Evolutionary conservation across 2,888 invertebrate genomes (phyloP), one percentile per base, ranked within the genome.

Genomic region (Chalcosyrphus nemorum): DNA sequence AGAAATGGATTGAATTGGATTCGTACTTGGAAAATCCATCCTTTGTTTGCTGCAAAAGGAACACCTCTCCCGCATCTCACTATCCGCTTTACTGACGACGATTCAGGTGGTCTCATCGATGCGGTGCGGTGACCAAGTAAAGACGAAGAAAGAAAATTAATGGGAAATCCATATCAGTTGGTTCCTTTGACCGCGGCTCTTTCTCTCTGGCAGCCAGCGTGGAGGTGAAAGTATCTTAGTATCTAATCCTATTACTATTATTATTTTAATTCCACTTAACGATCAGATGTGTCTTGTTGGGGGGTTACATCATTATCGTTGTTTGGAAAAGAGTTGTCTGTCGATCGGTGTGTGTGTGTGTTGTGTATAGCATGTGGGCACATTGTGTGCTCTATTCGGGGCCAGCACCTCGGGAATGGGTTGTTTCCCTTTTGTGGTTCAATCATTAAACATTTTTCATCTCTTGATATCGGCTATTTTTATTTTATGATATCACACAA

Each of bases 221-320:
- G 45, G 19, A 78, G 72, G 68, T 72, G 84, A 84, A 78, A 82
- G 82, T 82, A 78, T 82, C 77, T 81, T 19, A 56, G 57, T 66
- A 72, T 80, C 80, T 84, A 84, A 84, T 84, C 84, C 80, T 80
- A 70, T 74, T 74, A 84, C 80, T 65, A 72, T 82, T 84, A 80
- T 68, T 74, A 84, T 84, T 80, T 80, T 80, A 84, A 84, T 78
- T 84, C 84, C 84, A 84, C 80, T 84, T 80, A 78, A 80, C 70
- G 78, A 80, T 84, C 82, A 47, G 52, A 71, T 71, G 41, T 57
- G 41, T 50, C 19, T 13, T 15, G 43, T 13, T 24, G 50, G 17
- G 29, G 32, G 27, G 57, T 68, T 75, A 70, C 43, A 70, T 81
- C 81, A 76, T 76, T 81, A 66, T 54, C 59, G 41, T 24, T 76